Base-by-base conservation (phyloP, 1,140 invertebrate genomes). In the Hypsibius dujardini region DNA sequence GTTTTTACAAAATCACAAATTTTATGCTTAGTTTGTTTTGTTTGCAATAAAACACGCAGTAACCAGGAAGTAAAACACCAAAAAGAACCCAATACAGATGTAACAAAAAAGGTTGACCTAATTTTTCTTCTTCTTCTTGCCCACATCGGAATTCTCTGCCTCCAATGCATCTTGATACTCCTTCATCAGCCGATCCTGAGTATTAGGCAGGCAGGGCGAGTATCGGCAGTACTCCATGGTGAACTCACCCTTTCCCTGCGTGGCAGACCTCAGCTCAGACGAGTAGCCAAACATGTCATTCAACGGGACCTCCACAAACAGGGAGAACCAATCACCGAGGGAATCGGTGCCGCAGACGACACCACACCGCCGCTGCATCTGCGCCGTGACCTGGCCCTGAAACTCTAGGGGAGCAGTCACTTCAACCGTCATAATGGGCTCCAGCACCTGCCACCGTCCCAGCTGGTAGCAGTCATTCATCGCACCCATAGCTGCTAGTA, bases 201-300 rank as follows among this genome's bases (percentile, higher is more conserved):
- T 81, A 2, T 90, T 87, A 1, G 84, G 81, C n/a, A 85, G 73
- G 73, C 89, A 89, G 1, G 94, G 92, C 14, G 90, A 88, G 79
- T 98, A 98, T 47, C 92, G 84, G 7, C 85, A 85, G 82, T 95
- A 99, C 79, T 99, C 96, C 96, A 99, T 99, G 1, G 88, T 88
- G 79, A 90, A 99, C 81, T 99, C 96, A 47, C 96, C 96, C 82
- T 98, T 98, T 14, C 96, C 96, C 82, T 98, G 93, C 0, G 95
- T 98, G 70, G 83, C 79, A 0, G 92, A 92, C 74, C 96, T 83
- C 14, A 99, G 79, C 78, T 96, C 92, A 7, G 89, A 85, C 1
- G 89, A 86, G 81, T 93, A 99, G 47, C 95, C 95, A 81, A 99
- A 99, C 96, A 99, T 99, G n/a, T 96, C 88, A 78, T 96, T 96